Conservation (phyloP, 1,140 invertebrate species). For the Hylyphantes graminicola region DNA sequence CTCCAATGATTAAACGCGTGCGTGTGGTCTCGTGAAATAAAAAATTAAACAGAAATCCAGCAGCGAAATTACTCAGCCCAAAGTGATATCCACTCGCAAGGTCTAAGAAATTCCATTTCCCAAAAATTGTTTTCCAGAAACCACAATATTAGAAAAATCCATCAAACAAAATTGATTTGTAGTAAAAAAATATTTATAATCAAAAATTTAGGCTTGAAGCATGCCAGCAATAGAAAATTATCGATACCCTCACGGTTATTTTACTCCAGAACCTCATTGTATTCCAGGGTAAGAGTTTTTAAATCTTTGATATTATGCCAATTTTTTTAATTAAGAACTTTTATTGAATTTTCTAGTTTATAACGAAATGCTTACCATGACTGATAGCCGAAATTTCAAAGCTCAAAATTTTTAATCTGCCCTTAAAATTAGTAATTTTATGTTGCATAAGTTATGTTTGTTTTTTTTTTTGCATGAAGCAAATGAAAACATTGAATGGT, state of each 20-base stretch:
- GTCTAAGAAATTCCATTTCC: too few species aligned
- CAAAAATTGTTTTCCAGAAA: too few species aligned
- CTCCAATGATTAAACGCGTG: too few species aligned
- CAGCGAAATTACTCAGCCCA: too few species aligned
- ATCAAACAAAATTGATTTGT: too few species aligned
- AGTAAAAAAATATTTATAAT: too few species aligned
- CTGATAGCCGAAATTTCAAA: background rate
- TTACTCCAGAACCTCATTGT: slow-evolving; percentile 40
- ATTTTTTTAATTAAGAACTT: background rate
- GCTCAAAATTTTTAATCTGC: background rate
- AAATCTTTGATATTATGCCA: background rate
- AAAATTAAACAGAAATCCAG: too few species aligned
- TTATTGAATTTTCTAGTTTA: background rate
- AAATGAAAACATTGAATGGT: too few species aligned
- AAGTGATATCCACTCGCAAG: too few species aligned
- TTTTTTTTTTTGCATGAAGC: too few species aligned
- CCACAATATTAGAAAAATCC: too few species aligned
- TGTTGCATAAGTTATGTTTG: background rate
- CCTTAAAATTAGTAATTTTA: background rate
- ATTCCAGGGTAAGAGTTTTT: slow-evolving; percentile 42
- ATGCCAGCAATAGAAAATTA: slow-evolving; percentile 42
- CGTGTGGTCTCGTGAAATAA: too few species aligned
- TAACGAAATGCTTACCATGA: background rate
- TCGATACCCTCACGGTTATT: slow-evolving; percentile 5
- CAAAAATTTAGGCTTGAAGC: background rate